Evolutionary conservation across 2,113 vertebrate species (phyloP).

Genomic region (Cyprinodon tularosa): DNA sequence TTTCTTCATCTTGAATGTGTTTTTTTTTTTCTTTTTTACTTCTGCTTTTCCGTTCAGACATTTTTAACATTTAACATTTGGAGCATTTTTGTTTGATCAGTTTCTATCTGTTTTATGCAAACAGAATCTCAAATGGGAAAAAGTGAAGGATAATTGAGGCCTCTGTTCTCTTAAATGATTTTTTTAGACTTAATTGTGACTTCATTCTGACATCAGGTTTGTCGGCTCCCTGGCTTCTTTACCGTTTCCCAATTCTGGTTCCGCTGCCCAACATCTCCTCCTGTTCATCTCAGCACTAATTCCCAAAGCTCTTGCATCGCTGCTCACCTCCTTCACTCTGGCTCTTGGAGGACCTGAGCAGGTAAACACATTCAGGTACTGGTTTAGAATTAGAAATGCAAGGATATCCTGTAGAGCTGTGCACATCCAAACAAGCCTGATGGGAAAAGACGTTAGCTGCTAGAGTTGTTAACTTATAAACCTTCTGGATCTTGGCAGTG

Average conservation of each 20-base stretch:
- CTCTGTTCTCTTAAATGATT: background rate
- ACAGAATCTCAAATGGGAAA: background rate
- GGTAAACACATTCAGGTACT: conserved; percentile 23
- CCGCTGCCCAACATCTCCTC: conserved; percentile 72
- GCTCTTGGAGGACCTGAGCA: conserved; percentile 60
- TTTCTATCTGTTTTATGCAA: no score
- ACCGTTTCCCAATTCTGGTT: conserved; percentile 61
- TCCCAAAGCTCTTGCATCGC: conserved; percentile 75
- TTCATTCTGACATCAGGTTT: conserved; percentile 49
- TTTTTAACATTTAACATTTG: background rate
- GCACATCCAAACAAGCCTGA: background rate
- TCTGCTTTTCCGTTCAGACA: background rate
- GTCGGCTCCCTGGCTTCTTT: conserved; percentile 59
- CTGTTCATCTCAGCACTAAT: conserved; percentile 78
- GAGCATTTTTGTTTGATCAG: background rate
- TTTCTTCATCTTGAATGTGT: background rate
- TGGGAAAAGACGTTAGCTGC: background rate
- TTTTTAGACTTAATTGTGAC: background rate
- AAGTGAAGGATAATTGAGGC: conserved; percentile 1
- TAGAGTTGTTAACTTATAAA: background rate
- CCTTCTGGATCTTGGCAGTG: background rate
- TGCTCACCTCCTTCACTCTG: conserved; percentile 76
- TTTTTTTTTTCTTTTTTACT: background rate
- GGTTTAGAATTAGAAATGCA: background rate
- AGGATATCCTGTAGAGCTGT: background rate